A percentile compares a stretch with the other conserved stretches of the same genome.
Conservation (phyloP, 2,113 vertebrate genomes). For the Pyrgilauda ruficollis region DNA sequence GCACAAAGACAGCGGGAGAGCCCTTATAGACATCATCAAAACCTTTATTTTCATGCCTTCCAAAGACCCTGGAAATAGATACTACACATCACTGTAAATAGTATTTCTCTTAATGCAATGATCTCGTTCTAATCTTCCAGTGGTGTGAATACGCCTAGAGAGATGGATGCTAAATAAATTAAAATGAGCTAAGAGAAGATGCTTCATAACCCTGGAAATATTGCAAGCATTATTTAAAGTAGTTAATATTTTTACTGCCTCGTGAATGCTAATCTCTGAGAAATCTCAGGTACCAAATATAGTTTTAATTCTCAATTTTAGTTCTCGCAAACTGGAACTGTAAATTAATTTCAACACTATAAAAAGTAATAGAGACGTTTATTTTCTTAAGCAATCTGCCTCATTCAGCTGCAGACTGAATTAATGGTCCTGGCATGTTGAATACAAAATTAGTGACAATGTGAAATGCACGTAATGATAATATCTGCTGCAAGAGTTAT, state of each 20-base stretch:
- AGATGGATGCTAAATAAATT: slow-evolving; percentile 46
- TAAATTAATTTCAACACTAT: slow-evolving; percentile 64
- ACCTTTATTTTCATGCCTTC: background rate
- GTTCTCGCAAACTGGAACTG: slow-evolving; percentile 40
- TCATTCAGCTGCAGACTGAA: slow-evolving; percentile 44
- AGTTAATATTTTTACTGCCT: slow-evolving; percentile 65
- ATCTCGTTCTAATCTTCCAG: slow-evolving; percentile 31
- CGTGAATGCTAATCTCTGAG: slow-evolving; percentile 41
- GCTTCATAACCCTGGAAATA: slow-evolving; percentile 47
- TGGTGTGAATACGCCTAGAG: slow-evolving; percentile 4
- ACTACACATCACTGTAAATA: slow-evolving; percentile 31
- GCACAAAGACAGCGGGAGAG: background rate
- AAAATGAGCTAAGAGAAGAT: slow-evolving; percentile 33
- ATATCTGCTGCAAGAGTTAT: slow-evolving; percentile 20
- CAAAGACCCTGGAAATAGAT: slow-evolving; percentile 14
- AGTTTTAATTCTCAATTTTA: slow-evolving; percentile 63
- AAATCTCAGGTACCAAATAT: slow-evolving; percentile 56
- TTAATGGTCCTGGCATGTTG: slow-evolving; percentile 32
- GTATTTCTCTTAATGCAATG: slow-evolving; percentile 33
- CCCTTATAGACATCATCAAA: background rate
- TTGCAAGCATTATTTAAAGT: slow-evolving; percentile 54
- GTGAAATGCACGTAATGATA: slow-evolving; percentile 15
- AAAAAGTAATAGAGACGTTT: slow-evolving; percentile 63
- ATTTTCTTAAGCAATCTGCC: slow-evolving; percentile 67
- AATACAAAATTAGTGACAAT: slow-evolving; percentile 46